Evolutionary conservation across 1,140 invertebrate species (phyloP).

Genomic region (Lanistes nyassanus): DNA sequence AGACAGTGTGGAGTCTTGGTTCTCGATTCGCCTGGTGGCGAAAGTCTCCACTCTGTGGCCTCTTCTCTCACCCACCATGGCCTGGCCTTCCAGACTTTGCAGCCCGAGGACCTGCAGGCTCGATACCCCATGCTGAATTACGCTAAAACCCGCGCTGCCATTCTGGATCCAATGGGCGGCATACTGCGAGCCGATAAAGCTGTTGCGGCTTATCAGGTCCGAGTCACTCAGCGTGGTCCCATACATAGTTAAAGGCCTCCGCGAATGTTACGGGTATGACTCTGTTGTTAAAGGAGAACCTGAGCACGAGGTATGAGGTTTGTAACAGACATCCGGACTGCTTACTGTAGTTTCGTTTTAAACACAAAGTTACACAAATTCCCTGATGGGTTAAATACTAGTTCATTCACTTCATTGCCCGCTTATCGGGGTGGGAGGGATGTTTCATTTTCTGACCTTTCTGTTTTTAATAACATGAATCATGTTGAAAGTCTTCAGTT

Average conservation of each 20-base stretch:
- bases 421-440: too few species aligned
- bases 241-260: background rate
- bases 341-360: background rate
- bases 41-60: constrained; percentile 23
- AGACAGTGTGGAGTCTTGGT: constrained; percentile 48
- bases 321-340: background rate
- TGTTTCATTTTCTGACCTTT: too few species aligned
- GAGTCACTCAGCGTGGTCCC: background rate
- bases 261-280: too few species aligned
- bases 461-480: too few species aligned
- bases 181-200: constrained; percentile 57
- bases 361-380: too few species aligned
- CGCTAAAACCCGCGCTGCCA: constrained; percentile 32
- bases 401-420: too few species aligned
- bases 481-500: too few species aligned
- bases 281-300: too few species aligned
- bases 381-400: too few species aligned
- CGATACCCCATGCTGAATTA: constrained; percentile 52
- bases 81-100: constrained; percentile 29
- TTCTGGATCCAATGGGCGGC: constrained; percentile 57
- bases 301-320: background rate
- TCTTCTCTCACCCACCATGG: constrained; percentile 29
- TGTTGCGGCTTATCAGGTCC: constrained; percentile 58
- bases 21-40: constrained; percentile 23
- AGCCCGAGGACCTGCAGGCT: constrained; percentile 16